Base-by-base conservation (phyloP, 2,797 vertebrate species). In the Manis pentadactyla region DNA sequence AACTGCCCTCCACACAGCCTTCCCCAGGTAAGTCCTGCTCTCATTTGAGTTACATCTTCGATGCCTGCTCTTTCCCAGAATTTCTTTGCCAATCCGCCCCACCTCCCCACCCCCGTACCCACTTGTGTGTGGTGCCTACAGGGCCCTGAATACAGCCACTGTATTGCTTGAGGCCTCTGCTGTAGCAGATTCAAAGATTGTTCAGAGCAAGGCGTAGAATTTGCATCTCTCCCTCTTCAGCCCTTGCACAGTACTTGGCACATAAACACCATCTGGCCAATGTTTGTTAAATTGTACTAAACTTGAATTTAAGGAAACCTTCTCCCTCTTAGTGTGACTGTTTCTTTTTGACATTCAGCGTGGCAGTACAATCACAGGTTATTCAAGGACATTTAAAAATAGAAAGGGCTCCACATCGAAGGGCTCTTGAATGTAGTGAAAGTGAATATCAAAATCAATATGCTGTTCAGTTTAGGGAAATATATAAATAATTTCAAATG, bases 401-500 rank as follows among this genome's bases (percentile, higher is more conserved):
- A 69, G 81, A 96, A 96, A 95, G 55, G 90, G 64, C 74, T 75
- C 57, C 86, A 84, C 37, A 42, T 77, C 0, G 42, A 95, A 97
- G 95, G 59, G 90, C 93, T 96, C 96, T 97, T 87, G 83, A 97
- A 53, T 49, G 23, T 90, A 66, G 59, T 81, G 64, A 93, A 94
- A 95, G 88, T 89, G 74, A 97, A 68, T 93, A 90, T 93, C 92
- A 95, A 94, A 97, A 95, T 97, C 96, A 97, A 96, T 90, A 94
- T 68, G 75, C 95, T 31, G 4, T 69, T 98, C 94, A 90, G 86
- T 92, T 89, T 95, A 79, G 83, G 64, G 68, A 93, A 93, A 95
- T 96, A 94, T 97, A 97, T 95, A 97, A 94, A 95, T 97, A 82
- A 97, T 96, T 93, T 95, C 96, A 87, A 95, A 90, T 96, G 96